Evolutionary conservation across 2,113 vertebrate genomes (phyloP).

Genomic region (Pelusios castaneus): DNA sequence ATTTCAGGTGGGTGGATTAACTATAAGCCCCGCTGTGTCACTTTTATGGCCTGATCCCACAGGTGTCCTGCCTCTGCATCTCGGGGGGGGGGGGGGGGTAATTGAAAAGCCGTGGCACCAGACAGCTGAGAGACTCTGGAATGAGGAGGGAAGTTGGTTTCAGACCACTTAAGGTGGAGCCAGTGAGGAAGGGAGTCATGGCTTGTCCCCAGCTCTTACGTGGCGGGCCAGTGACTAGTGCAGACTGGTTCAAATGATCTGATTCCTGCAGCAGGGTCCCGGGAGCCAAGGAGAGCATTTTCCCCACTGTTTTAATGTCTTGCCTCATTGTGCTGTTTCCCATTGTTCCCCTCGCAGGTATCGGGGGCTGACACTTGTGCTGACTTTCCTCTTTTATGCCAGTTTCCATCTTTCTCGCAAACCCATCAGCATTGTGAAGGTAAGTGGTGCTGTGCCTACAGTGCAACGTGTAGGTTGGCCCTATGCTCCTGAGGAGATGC

Average conservation of each 20-base stretch:
- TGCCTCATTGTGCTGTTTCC: neutral
- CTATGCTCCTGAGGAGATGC: neutral
- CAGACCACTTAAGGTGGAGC: neutral
- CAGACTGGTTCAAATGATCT: neutral
- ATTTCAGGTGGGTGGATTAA: neutral
- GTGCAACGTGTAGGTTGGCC: rapidly evolving
- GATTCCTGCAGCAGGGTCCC: too few species aligned
- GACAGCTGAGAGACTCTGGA: neutral
- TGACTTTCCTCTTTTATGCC: constrained; percentile 94
- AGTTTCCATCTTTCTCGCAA: constrained; percentile 96
- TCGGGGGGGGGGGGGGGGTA: rapidly evolving
- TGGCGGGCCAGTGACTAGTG: neutral
- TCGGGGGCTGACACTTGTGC: constrained; percentile 86
- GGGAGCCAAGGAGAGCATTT: neutral
- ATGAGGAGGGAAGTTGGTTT: neutral
- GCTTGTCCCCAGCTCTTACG: neutral
- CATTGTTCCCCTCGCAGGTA: constrained; percentile 78
- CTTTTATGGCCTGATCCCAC: neutral
- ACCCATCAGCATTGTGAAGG: constrained; percentile 97
- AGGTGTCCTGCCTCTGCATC: neutral
- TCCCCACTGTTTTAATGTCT: neutral
- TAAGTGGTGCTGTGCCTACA: constrained; percentile 41
- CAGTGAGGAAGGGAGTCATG: neutral
- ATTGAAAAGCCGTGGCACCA: neutral
- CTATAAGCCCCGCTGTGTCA: neutral